Evolutionary conservation across 2,797 vertebrate genomes (phyloP).

Genomic region (Naso thynnoides): DNA sequence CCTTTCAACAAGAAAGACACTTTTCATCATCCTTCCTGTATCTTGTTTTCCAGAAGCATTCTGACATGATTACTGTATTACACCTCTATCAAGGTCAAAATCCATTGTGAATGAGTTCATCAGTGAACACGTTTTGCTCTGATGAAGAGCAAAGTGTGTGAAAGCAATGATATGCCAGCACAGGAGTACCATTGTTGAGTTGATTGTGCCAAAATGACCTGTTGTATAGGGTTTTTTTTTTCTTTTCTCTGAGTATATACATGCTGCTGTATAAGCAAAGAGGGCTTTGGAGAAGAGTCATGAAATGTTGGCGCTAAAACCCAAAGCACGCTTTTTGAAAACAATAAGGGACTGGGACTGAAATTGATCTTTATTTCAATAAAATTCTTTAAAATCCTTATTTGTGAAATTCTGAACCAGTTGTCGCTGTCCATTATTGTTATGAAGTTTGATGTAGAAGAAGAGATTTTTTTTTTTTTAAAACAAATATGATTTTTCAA

Average conservation of each 20-base stretch:
- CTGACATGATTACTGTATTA: constrained; percentile 67
- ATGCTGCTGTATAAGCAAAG: constrained; percentile 84
- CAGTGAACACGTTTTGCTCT: constrained; percentile 57
- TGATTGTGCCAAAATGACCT: constrained; percentile 86
- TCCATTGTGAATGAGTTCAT: constrained; percentile 57
- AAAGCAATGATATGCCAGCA: constrained; percentile 69
- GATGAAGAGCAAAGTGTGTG: constrained; percentile 57
- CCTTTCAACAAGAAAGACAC: constrained; percentile 44
- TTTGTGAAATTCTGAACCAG: constrained; percentile 65
- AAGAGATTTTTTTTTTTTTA: rapidly evolving
- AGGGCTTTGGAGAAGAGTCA: constrained; percentile 78
- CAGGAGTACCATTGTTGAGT: constrained; percentile 70
- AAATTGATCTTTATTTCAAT: constrained; percentile 89
- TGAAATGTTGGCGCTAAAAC: constrained; percentile 82
- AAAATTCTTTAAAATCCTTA: constrained; percentile 85
- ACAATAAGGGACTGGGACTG: constrained; percentile 86
- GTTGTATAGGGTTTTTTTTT: constrained; percentile 75
- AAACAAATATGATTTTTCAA: too few relatives aligned
- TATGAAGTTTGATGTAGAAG: neutral
- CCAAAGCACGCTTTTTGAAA: constrained; percentile 86
- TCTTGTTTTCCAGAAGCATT: constrained; percentile 59
- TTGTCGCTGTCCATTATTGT: constrained; percentile 55
- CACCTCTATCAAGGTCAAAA: constrained; percentile 54
- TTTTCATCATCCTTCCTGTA: constrained; percentile 47
- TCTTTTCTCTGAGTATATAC: constrained; percentile 64